Base-by-base conservation (phyloP, 2,888 invertebrate species). In the Emmelina monodactyla region DNA sequence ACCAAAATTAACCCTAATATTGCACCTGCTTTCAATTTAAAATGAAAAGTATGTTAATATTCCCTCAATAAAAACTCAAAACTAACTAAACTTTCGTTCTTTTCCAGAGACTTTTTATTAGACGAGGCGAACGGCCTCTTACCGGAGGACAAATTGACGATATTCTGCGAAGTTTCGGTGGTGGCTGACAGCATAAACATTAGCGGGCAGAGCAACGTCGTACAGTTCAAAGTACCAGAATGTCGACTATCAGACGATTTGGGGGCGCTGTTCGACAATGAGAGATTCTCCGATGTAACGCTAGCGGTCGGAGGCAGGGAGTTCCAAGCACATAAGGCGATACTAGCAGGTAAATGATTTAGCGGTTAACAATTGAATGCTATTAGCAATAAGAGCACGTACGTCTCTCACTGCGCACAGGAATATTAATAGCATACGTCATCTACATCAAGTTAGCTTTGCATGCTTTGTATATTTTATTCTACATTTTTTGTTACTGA, bases 121-220 rank as follows among this genome's bases (percentile, higher is more conserved):
- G 99, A 99, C 72, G 99, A 99, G 83, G 94, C 95, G 41, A 99
- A 99, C 70, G 99, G 99, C 51, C 86, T 99, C 31, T 83, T 99
- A 56, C 98, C 99, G 12, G 98, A 99, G 71, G 99, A 99, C 73
- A 97, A 97, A 82, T 85, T 99, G 69, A 98, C 98, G 67, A 97
- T 99, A 84, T 98, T 97, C 83, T 98, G 98, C 83, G 97, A 98
- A 85, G 97, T 91, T 73, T 81, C 81, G 37, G 98, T 99, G 30
- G 98, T 99, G 33, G 97, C 98, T 39, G 98, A 99, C 80, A 97
- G 97, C 78, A 96, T 98, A 58, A 99, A 99, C 84, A 94, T 98
- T 61, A 97, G 97, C 55, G 98, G 98, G 47, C 98, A 99, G 82
- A 95, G 95, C 61, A 97, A 95, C 75, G 94, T 96, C 61, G 91